Evolutionary conservation across 2,888 invertebrate genomes (phyloP).

Genomic region (Anoplius nigerrimus): DNA sequence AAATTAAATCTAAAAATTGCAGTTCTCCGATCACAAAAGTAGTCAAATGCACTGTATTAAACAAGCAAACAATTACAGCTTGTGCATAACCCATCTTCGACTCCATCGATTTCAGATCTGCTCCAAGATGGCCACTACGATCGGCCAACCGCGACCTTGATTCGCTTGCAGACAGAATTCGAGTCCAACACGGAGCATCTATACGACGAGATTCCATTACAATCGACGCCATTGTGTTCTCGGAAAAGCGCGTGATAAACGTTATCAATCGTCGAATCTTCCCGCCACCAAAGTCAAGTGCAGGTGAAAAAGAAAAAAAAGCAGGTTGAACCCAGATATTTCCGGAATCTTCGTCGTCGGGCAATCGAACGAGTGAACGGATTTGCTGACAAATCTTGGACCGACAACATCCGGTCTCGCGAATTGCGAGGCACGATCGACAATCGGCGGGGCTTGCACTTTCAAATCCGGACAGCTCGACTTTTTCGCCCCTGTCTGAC

Average conservation of each 20-base stretch:
- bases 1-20: too few species aligned
- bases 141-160: constrained; percentile 63
- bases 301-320: too few species aligned
- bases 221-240: constrained; percentile 28
- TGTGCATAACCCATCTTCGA: constrained; percentile 25
- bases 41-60: too few species aligned
- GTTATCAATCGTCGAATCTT: too few species aligned
- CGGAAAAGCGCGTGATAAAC: constrained; percentile 39
- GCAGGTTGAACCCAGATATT: too few species aligned
- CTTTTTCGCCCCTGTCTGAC: constrained; percentile 4
- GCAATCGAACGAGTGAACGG: too few species aligned
- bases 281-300: too few species aligned
- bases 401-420: constrained; percentile 1
- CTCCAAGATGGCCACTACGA: constrained; percentile 80
- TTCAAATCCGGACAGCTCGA: background rate
- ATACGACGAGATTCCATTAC: constrained; percentile 81
- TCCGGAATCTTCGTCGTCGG: too few species aligned
- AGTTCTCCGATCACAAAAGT: too few species aligned
- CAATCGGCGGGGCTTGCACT: background rate
- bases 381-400: too few species aligned
- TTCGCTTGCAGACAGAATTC: constrained; percentile 62
- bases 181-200: constrained; percentile 77
- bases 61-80: background rate
- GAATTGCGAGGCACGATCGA: background rate
- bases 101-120: constrained; percentile 72